Evolutionary conservation across 2,797 vertebrate genomes (phyloP), one percentile per base, ranked within the genome.

Genomic region (Pangasius larnaudii): DNA sequence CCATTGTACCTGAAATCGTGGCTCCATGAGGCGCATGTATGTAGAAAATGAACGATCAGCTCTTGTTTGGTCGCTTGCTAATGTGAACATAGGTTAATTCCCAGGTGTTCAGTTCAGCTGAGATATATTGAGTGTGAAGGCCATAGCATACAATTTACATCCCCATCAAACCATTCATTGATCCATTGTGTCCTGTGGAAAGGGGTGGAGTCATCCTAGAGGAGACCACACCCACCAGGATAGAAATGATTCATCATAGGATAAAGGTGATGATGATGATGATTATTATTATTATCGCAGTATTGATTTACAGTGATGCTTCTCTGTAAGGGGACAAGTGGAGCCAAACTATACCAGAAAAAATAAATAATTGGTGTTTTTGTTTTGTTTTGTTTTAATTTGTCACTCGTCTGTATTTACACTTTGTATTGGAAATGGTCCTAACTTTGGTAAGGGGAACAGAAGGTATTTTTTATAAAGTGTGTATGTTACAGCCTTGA

Each of bases 401-500:
- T 0, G 24, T 81, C 36, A 63, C 79, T 46, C 14, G 7, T 18
- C 16, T 81, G 86, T 36, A 46, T 42, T 87, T 58, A 13, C 58
- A n/a, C 27, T 27, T 61, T n/a, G 36, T 27, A 58, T 24, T 3
- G 8, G 51, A 58, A 79, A 22, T 36, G 19, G 77, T 24, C 56
- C 2, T 10, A 33, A 79, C 51, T 19, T 58, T 1, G 18, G 53
- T 61, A 67, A 83, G 53, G 79, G 39, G 83, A 51, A 74, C 11
- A 3, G 39, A 27, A 27, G 53, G 18, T 59, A 46, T 36, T 36
- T 36, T 36, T 51, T 69, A 58, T 46, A 33, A 49, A 10, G 75
- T 78, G 87, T 79, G 39, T 56, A 51, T 75, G 59, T 83, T 67
- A 49, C 36, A 71, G 36, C 74, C n/a, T 88, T 71, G 80, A 85